Evolutionary conservation across 2,113 vertebrate genomes (phyloP), one percentile per base, ranked within the genome.

Genomic region (Paracanthobrama guichenoti): DNA sequence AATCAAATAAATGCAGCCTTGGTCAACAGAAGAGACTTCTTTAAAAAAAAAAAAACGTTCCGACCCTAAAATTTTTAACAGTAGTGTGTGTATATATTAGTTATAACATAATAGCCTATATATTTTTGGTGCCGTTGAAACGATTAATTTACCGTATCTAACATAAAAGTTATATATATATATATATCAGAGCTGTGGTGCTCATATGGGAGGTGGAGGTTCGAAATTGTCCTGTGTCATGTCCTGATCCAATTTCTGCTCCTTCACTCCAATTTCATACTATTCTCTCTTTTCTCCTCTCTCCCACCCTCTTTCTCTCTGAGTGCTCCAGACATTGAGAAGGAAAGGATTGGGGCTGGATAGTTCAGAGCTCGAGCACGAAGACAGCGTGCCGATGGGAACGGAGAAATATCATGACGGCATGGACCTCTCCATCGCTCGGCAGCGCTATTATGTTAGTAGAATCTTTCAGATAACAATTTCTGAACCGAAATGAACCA

Each of bases 331-430:
- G 97, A 97, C 97, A 0, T 92, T 98, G 91, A 96, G 96, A 73
- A 95, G 96, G 89, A 98, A 97, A 85, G 96, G 97, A 3, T 62
- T 97, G 71, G 96, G 95, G 4, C 88, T 97, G 2, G 96, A 97
- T 0, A 87, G 91, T 81, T 90, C 94, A 0, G 97, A 97, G 88
- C 75, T 96, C 67, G 96, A 97, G 84, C 89, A 92, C 3, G 96
- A 97, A 0, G 96, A 96, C 55, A 93, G 88, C 1, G 90, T 92
- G 22, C 95, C 94, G 48, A 90, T 88, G 75, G 93, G 91, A 0
- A 83, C 87, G 3, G 96, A 96, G 31, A 96, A 95, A 87, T 93
- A 89, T 2, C 92, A 92, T 0, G 96, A 97, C 3, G 93, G 96
- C 28, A 88, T 94, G 89, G 96, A 97, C 71, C 92, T 96, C 11